These are phyloP conservation scores for Sarcophilus harrisii DNA, from an alignment of 2,797 vertebrate species.

Conservation along the genomic window DNA sequence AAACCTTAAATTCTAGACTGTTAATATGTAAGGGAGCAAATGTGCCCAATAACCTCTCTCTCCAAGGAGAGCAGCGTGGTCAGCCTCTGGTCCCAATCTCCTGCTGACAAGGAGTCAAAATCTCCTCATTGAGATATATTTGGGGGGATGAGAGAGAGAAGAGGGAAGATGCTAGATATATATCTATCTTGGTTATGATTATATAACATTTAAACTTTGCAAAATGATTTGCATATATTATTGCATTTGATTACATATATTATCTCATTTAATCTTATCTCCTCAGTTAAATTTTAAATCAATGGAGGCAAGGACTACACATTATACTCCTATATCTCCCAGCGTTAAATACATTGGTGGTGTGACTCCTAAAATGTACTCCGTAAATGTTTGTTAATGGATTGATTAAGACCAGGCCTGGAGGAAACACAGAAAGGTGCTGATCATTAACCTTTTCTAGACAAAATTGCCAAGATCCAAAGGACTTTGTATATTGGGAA, in stretches of 20 bases:
- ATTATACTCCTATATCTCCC: not conserved
- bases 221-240: not conserved
- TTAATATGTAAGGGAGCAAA: not conserved
- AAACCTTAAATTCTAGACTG: not conserved
- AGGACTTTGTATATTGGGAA: not conserved
- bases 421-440: not conserved
- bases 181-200: not conserved
- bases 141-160: not conserved
- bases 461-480: not conserved
- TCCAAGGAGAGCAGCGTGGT: not conserved
- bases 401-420: not conserved
- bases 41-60: not conserved
- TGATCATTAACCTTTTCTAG: not conserved
- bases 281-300: not conserved
- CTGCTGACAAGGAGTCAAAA: not conserved
- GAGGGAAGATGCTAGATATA: not conserved
- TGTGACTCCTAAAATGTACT: not conserved
- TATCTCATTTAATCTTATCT: conserved; percentile 2
- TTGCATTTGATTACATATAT: not conserved
- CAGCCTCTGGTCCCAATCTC: not conserved
- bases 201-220: not conserved
- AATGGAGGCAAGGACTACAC: not conserved
- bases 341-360: not conserved
- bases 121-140: not conserved
- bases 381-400: not conserved